A percentile compares a stretch with the other conserved stretches of the same genome.
Conservation (phyloP, 2,888 invertebrate genomes). For the Gerris lacustris region DNA sequence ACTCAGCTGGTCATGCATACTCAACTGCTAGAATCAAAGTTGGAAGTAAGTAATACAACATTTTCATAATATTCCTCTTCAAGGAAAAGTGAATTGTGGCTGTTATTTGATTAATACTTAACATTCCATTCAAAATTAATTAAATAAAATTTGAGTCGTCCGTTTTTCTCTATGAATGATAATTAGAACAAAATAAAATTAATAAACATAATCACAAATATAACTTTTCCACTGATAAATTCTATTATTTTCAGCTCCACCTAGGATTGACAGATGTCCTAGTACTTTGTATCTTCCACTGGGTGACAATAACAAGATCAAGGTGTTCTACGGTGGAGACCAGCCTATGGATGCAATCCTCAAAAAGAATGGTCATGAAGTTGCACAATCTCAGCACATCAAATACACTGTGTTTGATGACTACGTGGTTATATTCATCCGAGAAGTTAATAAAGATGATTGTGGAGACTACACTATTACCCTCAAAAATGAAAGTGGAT, state of each 20-base stretch:
- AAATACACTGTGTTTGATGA: constrained; percentile 93
- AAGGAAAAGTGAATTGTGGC: not conserved
- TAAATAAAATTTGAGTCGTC: no score
- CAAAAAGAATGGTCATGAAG: constrained; percentile 64
- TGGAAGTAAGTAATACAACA: constrained; percentile 52
- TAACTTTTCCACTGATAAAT: no score
- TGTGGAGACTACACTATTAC: constrained; percentile 78
- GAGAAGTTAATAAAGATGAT: constrained; percentile 79
- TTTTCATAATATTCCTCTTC: constrained; percentile 10
- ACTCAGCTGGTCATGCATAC: constrained; percentile 79
- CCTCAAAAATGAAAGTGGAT: constrained; percentile 84
- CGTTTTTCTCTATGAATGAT: no score
- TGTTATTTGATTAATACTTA: no score
- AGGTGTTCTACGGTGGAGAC: constrained; percentile 91
- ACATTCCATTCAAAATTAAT: no score
- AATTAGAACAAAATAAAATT: no score
- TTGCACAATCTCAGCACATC: constrained; percentile 63
- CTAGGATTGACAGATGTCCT: constrained; percentile 81
- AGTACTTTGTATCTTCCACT: constrained; percentile 80
- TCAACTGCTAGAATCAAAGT: constrained; percentile 82
- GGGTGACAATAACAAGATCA: constrained; percentile 93
- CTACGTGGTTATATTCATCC: constrained; percentile 88
- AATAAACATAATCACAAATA: no score
- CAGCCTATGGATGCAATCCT: constrained; percentile 85
- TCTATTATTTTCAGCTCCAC: constrained; percentile 55